Conservation (phyloP, 2,113 vertebrate genomes). For the Calcarius ornatus region DNA sequence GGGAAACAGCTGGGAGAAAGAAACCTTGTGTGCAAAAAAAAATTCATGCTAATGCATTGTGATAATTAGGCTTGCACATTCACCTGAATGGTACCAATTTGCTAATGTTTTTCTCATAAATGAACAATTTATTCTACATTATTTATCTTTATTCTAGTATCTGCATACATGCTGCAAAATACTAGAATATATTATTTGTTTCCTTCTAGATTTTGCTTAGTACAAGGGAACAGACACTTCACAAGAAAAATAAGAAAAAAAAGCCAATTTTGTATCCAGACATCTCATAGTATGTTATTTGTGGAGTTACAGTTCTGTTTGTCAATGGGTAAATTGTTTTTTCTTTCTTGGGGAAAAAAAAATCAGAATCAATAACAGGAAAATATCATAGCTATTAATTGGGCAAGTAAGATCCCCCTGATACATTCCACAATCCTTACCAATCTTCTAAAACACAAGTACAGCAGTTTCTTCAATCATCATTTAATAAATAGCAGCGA, state of each 20-base stretch:
- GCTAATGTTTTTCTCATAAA: neutral
- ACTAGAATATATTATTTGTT: neutral
- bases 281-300: neutral
- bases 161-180: neutral
- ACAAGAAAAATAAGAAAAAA: neutral
- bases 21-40: rapidly evolving
- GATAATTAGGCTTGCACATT: neutral
- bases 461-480: neutral
- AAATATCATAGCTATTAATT: neutral
- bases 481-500: neutral
- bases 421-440: neutral
- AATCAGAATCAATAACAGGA: neutral
- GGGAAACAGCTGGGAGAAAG: rapidly evolving
- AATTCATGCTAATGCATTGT: neutral
- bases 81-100: neutral
- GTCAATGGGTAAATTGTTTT: neutral
- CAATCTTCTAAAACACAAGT: neutral
- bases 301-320: neutral
- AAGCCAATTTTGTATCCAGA: neutral
- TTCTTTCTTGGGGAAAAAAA: neutral
- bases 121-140: neutral
- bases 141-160: neutral
- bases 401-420: neutral
- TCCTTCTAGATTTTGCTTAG: neutral
- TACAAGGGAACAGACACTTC: neutral